A percentile compares a stretch with the other conserved stretches of the same genome.
Evolutionary conservation across 2,888 invertebrate species (phyloP).

Genomic region (Octonoba sinensis): DNA sequence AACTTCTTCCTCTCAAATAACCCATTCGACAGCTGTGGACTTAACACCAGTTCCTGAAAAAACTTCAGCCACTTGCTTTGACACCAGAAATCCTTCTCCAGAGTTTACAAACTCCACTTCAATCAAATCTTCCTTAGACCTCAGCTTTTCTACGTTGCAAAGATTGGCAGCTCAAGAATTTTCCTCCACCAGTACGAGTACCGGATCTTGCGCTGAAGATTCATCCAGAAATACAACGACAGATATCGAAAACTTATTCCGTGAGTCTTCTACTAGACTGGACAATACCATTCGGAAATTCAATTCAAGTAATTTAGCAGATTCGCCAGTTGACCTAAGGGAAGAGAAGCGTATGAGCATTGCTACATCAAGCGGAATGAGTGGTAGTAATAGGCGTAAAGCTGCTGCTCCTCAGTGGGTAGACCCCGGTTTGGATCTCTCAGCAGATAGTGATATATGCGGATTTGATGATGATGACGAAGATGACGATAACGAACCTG

Average conservation of each 20-base stretch:
- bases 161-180: slow-evolving; percentile 30
- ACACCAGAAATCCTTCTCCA: slow-evolving; percentile 18
- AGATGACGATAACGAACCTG: slow-evolving; percentile 69
- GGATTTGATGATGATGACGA: slow-evolving; percentile 67
- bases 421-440: slow-evolving; percentile 80
- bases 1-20: slow-evolving; percentile 20
- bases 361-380: slow-evolving; percentile 6
- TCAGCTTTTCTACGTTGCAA: slow-evolving; percentile 50
- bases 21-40: slow-evolving; percentile 36
- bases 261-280: slow-evolving; percentile 14
- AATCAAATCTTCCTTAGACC: slow-evolving; percentile 36
- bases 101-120: slow-evolving; percentile 6
- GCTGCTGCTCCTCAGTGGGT: slow-evolving; percentile 98
- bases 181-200: slow-evolving; percentile 9
- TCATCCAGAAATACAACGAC: slow-evolving; percentile 19
- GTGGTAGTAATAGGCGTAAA: slow-evolving; percentile 78
- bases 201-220: slow-evolving; percentile 13
- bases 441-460: slow-evolving; percentile 68
- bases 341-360: slow-evolving; percentile 36
- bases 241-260: slow-evolving; percentile 42
- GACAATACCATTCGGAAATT: slow-evolving; percentile 2
- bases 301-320: slow-evolving; percentile 1
- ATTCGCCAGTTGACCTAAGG: slow-evolving; percentile 46
- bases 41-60: slow-evolving; percentile 40
- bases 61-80: slow-evolving; percentile 10